phyloP scores from a whole-genome alignment of 2,113 vertebrate species.

The Caloenas nicobarica region DNA sequence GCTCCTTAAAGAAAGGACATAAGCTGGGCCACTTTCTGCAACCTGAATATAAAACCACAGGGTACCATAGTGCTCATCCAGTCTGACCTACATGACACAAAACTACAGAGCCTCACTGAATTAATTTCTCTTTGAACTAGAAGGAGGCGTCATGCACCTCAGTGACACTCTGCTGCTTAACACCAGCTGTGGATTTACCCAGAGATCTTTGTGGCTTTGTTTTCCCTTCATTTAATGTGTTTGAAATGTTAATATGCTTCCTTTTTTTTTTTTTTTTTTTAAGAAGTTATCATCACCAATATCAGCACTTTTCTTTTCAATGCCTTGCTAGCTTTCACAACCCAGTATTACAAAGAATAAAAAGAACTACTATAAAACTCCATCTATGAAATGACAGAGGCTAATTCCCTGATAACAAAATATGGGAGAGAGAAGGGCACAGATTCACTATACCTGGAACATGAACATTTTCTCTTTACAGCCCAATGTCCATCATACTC shows the following conservation, averaged over 20 bases:
- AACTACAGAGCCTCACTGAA: conserved; percentile 30
- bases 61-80: background rate
- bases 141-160: background rate
- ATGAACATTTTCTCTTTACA: background rate
- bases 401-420: background rate
- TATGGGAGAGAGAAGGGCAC: background rate
- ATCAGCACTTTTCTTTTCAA: background rate
- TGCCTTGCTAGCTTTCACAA: background rate
- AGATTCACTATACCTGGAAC: background rate
- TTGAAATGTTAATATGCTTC: conserved; percentile 54
- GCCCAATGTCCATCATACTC: background rate
- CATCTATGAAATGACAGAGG: background rate
- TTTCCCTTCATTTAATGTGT: conserved; percentile 18
- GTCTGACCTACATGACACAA: conserved; percentile 44
- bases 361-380: background rate
- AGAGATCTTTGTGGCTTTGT: conserved; percentile 38
- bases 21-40: background rate
- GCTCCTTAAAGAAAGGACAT: background rate
- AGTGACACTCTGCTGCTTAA: conserved; percentile 9
- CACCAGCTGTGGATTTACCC: conserved; percentile 1
- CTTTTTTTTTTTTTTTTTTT: background rate
- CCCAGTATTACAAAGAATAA: background rate
- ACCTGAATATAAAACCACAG: conserved; percentile 25
- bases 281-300: background rate
- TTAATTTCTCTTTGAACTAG: conserved; percentile 54